Conservation (phyloP, 2,797 vertebrate genomes). For the Etheostoma nigrum region DNA sequence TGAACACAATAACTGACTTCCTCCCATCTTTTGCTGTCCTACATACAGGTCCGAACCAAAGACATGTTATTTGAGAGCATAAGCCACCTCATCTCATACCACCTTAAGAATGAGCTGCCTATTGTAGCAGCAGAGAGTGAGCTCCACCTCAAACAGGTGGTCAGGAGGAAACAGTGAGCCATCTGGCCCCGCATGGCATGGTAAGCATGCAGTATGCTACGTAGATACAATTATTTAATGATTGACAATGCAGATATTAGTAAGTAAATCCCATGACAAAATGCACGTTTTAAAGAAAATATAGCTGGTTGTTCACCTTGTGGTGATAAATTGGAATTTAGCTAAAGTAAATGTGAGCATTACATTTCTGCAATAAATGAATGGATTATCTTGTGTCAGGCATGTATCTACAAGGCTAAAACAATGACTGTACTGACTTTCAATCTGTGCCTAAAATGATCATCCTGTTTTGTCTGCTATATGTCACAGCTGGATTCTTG, state of each 20-base stretch:
- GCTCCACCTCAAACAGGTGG: conserved; percentile 93
- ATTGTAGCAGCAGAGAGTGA: conserved; percentile 96
- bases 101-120: conserved; percentile 93
- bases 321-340: background rate
- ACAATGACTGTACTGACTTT: background rate
- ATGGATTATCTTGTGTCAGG: background rate
- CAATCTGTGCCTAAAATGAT: background rate
- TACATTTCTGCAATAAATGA: background rate
- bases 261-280: background rate
- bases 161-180: conserved; percentile 88
- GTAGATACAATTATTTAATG: background rate
- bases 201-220: conserved; percentile 40
- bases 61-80: conserved; percentile 98
- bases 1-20: background rate
- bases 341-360: background rate
- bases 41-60: conserved; percentile 93
- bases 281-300: background rate
- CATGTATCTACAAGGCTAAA: background rate
- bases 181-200: conserved; percentile 24
- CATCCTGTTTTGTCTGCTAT: conserved; percentile 14
- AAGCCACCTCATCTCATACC: conserved; percentile 95
- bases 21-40: background rate
- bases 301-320: background rate
- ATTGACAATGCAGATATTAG: conserved; percentile 1
- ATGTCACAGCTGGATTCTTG: conserved; percentile 41